A percentile compares a stretch with the other conserved stretches of the same genome.
These are phyloP conservation scores for Pangasius macronema DNA, from an alignment of 2,797 vertebrate genomes.

Conservation along the genomic window DNA sequence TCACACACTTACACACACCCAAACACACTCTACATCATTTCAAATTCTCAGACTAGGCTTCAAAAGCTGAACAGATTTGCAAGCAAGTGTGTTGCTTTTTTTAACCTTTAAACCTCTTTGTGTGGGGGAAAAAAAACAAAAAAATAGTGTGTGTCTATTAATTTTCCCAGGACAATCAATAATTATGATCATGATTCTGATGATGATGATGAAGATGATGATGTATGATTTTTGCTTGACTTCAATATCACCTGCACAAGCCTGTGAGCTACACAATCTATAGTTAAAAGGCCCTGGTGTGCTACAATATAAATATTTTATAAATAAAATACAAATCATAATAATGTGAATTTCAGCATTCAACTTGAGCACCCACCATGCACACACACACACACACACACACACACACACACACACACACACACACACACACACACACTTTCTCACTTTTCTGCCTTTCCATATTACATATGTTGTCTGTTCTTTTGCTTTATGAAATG, in stretches of 20 bases:
- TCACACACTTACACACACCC: neutral
- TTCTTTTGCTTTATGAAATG: neutral
- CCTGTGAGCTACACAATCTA: neutral
- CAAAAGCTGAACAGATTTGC: neutral
- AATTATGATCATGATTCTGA: neutral
- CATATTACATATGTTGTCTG: conserved; percentile 2
- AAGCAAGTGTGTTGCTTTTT: neutral
- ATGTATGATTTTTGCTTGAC: neutral
- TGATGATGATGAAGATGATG: neutral
- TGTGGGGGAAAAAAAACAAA: neutral
- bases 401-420: neutral
- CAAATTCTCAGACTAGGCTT: neutral
- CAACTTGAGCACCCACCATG: neutral
- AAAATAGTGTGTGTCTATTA: neutral
- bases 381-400: neutral
- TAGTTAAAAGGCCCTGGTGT: neutral
- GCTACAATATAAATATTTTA: neutral
- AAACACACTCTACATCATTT: neutral
- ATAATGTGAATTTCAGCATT: neutral
- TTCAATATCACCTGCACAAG: neutral
- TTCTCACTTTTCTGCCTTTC: neutral
- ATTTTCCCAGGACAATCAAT: neutral
- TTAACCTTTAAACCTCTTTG: neutral
- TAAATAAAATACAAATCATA: neutral
- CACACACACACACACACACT: neutral